These are phyloP conservation scores for Hanleya hanleyi DNA, from an alignment of 2,888 invertebrate genomes.

Conservation along the genomic window DNA sequence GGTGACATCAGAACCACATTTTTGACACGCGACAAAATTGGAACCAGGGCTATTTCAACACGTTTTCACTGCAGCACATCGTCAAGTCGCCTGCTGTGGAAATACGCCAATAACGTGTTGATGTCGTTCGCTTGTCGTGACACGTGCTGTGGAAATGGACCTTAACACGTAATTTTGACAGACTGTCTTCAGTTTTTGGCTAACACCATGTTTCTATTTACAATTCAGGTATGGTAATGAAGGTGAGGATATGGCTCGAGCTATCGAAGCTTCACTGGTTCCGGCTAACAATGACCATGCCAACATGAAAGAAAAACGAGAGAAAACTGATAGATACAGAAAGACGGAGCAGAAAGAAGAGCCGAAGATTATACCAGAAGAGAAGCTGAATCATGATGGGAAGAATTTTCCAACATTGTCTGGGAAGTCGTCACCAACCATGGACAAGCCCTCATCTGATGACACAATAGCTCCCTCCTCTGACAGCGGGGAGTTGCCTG, in stretches of 20 bases:
- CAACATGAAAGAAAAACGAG: not conserved
- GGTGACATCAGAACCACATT: too few relatives aligned
- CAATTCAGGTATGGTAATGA: conserved; percentile 44
- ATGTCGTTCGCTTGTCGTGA: too few relatives aligned
- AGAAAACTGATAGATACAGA: conserved; percentile 27
- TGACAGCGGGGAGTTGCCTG: conserved; percentile 17
- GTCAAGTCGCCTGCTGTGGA: too few relatives aligned
- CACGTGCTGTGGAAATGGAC: too few relatives aligned
- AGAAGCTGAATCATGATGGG: conserved; percentile 25
- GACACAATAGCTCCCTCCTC: conserved; percentile 20
- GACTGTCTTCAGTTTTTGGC: too few relatives aligned
- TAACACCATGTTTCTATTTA: too few relatives aligned
- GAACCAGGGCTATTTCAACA: too few relatives aligned
- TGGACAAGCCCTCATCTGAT: not conserved
- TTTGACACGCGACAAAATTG: too few relatives aligned
- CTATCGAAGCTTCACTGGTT: conserved; percentile 55
- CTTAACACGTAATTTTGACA: too few relatives aligned
- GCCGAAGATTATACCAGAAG: conserved; percentile 5
- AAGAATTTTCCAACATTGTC: conserved; percentile 40
- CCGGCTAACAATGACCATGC: not conserved
- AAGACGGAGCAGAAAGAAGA: conserved; percentile 14
- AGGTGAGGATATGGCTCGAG: conserved; percentile 49
- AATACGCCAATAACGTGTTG: too few relatives aligned
- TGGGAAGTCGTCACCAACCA: conserved; percentile 1
- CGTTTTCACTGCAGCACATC: too few relatives aligned